Conservation (phyloP, 92 coral and sea anemone species). For the Nematostella vectensis region DNA sequence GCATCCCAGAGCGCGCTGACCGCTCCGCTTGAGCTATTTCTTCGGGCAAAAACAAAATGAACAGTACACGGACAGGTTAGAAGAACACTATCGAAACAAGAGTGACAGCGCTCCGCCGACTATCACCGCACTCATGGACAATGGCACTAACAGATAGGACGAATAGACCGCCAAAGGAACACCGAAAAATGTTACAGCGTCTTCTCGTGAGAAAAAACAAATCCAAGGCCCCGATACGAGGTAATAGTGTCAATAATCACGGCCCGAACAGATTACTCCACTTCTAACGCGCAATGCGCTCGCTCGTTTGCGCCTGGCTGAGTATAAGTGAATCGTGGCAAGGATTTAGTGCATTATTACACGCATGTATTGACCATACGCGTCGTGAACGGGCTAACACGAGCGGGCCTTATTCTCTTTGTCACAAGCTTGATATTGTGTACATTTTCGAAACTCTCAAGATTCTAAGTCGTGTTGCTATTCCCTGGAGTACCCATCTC, state of each 20-base stretch:
- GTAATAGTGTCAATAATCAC: conserved; percentile 40
- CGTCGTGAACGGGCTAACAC: too few species aligned
- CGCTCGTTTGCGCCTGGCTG: too few species aligned
- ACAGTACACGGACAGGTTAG: too few species aligned
- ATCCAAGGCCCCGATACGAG: conserved; percentile 64
- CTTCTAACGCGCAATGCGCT: too few species aligned
- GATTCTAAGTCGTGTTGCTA: conserved; percentile 18
- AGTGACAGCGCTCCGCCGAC: too few species aligned
- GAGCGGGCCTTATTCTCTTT: background rate
- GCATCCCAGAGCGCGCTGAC: conserved; percentile 15
- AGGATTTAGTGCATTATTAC: too few species aligned
- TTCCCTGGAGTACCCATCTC: background rate
- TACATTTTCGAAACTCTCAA: conserved; percentile 23
- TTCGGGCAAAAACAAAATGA: conserved; percentile 11
- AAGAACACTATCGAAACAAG: conserved; percentile 1
- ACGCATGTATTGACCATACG: too few species aligned
- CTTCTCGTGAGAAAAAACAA: conserved; percentile 76
- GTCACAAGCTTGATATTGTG: conserved; percentile 14
- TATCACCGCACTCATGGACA: conserved; percentile 19
- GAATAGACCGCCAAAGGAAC: conserved; percentile 41
- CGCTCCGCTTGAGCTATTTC: conserved; percentile 14
- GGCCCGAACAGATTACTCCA: too few species aligned
- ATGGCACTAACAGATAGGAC: conserved; percentile 65
- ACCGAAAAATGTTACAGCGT: conserved; percentile 77
- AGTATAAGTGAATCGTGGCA: too few species aligned